Evolutionary conservation across 2,797 vertebrate genomes (phyloP), one percentile per base, ranked within the genome.

Genomic region (Cuculus canorus): DNA sequence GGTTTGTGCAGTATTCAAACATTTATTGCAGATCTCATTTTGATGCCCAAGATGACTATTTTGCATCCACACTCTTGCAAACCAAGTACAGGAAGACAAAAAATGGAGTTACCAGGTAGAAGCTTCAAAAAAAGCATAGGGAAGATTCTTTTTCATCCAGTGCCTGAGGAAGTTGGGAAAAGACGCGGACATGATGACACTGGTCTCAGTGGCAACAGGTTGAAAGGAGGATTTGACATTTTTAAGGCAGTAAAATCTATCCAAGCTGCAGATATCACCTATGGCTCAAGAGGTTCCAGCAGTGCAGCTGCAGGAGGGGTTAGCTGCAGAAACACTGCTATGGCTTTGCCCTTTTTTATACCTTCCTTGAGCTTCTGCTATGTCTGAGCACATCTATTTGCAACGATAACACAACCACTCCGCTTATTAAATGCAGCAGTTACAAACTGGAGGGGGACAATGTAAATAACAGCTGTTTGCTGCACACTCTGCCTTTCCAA

Each of bases 171-270:
- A 78, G 48, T 5, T 21, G 13, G 53, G 23, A 48, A 66, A 81
- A 82, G 3, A 1, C 5, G 8, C 1, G 7, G 11, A 12, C 7
- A 4, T 3, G 22, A 24, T 3, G 32, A 9, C 13, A 6, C 3
- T 0, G 3, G 59, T 72, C 35, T 59, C 18, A 10, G 13, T 8
- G 47, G 9, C 43, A 69, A 30, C 2, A 30, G 10, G 11, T 0
- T 35, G 12, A 22, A 21, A 61, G 21, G 7, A 63, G 39, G 17
- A 41, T 54, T 37, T 37, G 33, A 63, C 13, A 5, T 16, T 82
- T 73, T 50, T 24, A 35, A 57, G 17, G 25, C 15, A 47, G 23
- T 12, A 14, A 35, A 39, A 25, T 25, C 83, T 10, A 30, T 4
- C 15, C 57, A 43, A 66, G 23, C 28, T 63, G 39, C 37, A 45